These are phyloP conservation scores for Drosophila rhopaloa DNA, from an alignment of 1,140 invertebrate genomes.

Conservation along the genomic window DNA sequence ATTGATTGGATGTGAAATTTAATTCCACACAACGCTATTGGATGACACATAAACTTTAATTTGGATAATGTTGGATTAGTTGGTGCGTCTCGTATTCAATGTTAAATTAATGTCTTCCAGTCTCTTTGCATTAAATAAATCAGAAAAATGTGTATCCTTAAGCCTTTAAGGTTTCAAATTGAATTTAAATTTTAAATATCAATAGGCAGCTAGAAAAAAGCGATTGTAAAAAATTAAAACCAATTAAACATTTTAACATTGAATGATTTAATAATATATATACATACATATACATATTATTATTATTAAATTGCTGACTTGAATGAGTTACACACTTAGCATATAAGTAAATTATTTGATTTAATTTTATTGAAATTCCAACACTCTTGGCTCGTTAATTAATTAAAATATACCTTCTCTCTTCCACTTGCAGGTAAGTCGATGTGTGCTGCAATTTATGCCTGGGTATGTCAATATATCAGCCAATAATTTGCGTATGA, in stretches of 20 bases:
- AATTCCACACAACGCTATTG: conserved; percentile 34
- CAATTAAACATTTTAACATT: no score
- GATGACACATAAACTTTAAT: conserved; percentile 1
- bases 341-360: conserved; percentile 29
- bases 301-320: conserved; percentile 16
- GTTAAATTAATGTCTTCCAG: not conserved
- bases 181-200: no score
- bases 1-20: conserved; percentile 62
- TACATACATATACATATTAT: no score
- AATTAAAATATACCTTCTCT: conserved; percentile 50
- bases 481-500: conserved; percentile 52
- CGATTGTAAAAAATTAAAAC: conserved; percentile 3
- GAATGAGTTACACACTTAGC: conserved; percentile 21
- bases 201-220: not conserved
- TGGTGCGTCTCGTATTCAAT: no score
- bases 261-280: no score
- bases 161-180: no score
- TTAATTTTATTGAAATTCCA: conserved; percentile 27
- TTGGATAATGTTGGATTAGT: conserved; percentile 6
- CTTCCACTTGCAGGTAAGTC: conserved; percentile 68
- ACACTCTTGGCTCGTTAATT: conserved; percentile 38
- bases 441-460: conserved; percentile 25
- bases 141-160: no score
- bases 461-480: conserved; percentile 19
- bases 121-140: no score